phyloP scores from a whole-genome alignment of 2,888 invertebrate species.

The Crossocerus cetratus region DNA sequence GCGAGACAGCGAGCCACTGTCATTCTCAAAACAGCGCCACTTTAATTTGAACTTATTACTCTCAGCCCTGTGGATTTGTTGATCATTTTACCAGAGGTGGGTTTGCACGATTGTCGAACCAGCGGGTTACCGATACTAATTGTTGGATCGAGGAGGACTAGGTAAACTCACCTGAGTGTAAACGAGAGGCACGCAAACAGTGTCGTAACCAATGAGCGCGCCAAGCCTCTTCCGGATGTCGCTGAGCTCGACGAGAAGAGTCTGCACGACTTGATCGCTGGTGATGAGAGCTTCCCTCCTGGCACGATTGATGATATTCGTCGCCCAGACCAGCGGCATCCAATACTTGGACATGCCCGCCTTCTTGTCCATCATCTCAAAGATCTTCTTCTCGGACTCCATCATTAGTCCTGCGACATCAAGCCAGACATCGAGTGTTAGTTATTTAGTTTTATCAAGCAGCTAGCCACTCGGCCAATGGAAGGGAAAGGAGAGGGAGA shows the following conservation, averaged over 20 bases:
- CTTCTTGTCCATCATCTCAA: conserved; percentile 92
- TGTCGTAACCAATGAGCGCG: conserved; percentile 92
- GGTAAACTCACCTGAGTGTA: conserved; percentile 88
- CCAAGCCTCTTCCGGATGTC: conserved; percentile 91
- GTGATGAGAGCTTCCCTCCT: conserved; percentile 90
- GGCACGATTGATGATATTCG: conserved; percentile 92
- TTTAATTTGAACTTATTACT: too few species aligned
- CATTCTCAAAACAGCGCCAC: too few species aligned
- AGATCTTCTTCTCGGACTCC: conserved; percentile 93
- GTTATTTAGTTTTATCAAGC: too few species aligned
- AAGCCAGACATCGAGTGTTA: conserved; percentile 35
- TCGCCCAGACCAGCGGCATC: conserved; percentile 96
- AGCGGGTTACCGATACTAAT: background rate
- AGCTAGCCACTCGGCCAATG: too few species aligned
- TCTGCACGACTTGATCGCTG: conserved; percentile 95
- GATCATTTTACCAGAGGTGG: too few species aligned
- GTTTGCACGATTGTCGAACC: too few species aligned
- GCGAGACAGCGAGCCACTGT: too few species aligned
- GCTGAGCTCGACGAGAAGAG: conserved; percentile 91
- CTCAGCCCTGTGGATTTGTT: too few species aligned
- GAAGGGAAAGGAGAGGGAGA: too few species aligned
- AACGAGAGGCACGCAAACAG: conserved; percentile 93
- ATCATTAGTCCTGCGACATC: conserved; percentile 87
- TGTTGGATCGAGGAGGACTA: background rate
- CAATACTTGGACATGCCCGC: conserved; percentile 95